Conservation (phyloP, 2,797 vertebrate genomes). For the Mormyrus hasselquistii region DNA sequence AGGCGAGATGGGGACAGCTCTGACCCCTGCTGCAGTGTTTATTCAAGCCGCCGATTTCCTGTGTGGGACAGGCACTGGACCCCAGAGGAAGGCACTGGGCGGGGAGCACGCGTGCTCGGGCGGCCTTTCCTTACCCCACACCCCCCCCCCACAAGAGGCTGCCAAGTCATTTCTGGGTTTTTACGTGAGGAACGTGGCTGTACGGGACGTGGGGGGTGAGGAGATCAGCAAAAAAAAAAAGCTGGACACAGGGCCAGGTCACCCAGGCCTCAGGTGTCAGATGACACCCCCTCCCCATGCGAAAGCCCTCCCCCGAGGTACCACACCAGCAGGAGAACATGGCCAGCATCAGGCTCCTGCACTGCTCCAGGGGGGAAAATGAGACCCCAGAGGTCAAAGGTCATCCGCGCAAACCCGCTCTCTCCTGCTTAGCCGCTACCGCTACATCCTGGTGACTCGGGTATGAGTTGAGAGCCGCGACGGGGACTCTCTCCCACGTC, state of each 20-base stretch:
- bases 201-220: too few relatives aligned
- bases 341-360: neutral
- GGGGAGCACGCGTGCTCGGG: neutral
- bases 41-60: conserved; percentile 25
- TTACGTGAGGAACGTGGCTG: conserved; percentile 9
- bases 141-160: neutral
- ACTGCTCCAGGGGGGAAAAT: neutral
- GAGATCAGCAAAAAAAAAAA: neutral
- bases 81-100: neutral
- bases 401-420: neutral
- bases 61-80: neutral
- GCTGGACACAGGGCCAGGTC: neutral
- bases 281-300: too few relatives aligned
- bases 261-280: neutral
- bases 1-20: conserved; percentile 13
- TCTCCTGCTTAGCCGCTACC: neutral
- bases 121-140: conserved; percentile 18
- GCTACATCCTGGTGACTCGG: neutral
- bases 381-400: neutral
- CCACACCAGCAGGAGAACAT: neutral
- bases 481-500: neutral
- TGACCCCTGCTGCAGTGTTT: conserved; percentile 16
- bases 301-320: too few relatives aligned
- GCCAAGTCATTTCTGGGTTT: conserved; percentile 14
- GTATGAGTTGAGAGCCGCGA: neutral